Conservation (phyloP, 2,888 invertebrate genomes). For the Andrena minutula region DNA sequence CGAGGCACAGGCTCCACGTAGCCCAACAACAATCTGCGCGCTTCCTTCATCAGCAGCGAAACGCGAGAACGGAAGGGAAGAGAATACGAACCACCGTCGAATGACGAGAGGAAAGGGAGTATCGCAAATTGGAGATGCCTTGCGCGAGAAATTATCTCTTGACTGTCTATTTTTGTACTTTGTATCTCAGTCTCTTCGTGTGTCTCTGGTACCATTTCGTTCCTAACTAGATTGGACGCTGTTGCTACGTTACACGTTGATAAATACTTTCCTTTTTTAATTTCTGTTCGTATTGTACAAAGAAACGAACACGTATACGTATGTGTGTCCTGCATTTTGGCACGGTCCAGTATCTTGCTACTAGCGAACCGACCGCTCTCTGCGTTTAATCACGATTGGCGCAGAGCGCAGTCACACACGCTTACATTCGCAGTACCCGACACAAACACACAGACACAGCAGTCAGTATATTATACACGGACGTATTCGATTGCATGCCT, state of each 20-base stretch:
- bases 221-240: conserved; percentile 9
- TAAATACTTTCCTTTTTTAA: conserved; percentile 18
- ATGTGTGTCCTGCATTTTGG: conserved; percentile 57
- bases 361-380: conserved; percentile 44
- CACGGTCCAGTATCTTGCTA: conserved; percentile 59
- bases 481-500: conserved; percentile 53
- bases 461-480: conserved; percentile 14
- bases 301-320: conserved; percentile 12
- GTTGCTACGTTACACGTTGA: conserved; percentile 7
- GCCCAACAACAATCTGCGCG: conserved; percentile 47
- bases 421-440: conserved; percentile 52
- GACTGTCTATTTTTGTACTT: conserved; percentile 22
- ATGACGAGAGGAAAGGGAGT: conserved; percentile 58
- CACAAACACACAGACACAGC: conserved; percentile 16
- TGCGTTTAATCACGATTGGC: conserved; percentile 39
- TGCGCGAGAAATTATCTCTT: conserved; percentile 30
- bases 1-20: conserved; percentile 50
- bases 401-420: conserved; percentile 42
- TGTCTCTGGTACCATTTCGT: conserved; percentile 6
- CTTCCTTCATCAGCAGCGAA: conserved; percentile 32
- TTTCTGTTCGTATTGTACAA: conserved; percentile 19
- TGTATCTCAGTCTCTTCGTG: conserved; percentile 15
- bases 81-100: conserved; percentile 12
- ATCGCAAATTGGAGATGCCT: conserved; percentile 53
- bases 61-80: background rate